Conservation (phyloP, 2,888 invertebrate genomes). For the Geophilus truncorum region DNA sequence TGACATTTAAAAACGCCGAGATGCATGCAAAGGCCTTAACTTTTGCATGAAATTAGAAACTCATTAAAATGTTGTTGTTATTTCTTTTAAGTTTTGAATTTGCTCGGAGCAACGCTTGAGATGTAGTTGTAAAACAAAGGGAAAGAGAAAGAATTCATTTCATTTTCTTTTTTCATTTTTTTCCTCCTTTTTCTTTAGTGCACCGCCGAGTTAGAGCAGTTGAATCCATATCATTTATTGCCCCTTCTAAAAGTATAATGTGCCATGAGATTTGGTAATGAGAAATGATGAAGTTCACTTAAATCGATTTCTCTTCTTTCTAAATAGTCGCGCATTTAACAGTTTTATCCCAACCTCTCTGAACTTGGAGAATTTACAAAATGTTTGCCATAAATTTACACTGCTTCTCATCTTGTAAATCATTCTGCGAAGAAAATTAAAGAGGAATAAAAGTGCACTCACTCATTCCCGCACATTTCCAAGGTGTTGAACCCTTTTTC, state of each 20-base stretch:
- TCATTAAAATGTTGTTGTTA: not conserved
- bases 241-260: not conserved
- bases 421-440: not conserved
- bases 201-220: not conserved
- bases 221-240: not conserved
- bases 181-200: not conserved
- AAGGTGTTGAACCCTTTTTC: not conserved
- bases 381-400: conserved; percentile 21
- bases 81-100: not conserved
- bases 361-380: not conserved
- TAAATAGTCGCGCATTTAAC: not conserved
- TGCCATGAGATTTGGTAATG: not conserved
- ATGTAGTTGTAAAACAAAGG: no score
- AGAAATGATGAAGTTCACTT: conserved; percentile 21
- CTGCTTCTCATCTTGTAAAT: not conserved
- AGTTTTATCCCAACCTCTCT: not conserved
- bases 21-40: no score
- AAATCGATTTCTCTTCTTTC: not conserved
- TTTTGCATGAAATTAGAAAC: not conserved
- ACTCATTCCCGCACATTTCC: not conserved
- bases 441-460: not conserved
- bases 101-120: not conserved
- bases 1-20: no score
- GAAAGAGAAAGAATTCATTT: not conserved
- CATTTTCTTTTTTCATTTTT: not conserved